Evolutionary conservation across 2,888 invertebrate genomes (phyloP).

Genomic region (Crepidodera aurea): DNA sequence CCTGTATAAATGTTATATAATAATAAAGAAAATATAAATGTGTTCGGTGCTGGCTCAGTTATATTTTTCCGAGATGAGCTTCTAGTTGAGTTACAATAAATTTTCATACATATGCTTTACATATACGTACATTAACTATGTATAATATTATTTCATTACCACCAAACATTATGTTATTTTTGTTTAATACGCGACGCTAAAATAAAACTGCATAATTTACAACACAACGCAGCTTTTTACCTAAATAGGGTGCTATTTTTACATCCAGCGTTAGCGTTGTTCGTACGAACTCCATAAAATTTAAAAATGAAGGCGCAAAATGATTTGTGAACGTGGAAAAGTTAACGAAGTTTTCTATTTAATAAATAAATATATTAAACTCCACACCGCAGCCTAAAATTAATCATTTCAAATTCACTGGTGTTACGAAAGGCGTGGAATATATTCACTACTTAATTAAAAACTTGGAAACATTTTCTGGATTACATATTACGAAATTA

Average conservation of each 20-base stretch:
- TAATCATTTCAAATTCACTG: background rate
- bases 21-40: too few species aligned
- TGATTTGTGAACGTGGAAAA: conserved; percentile 8
- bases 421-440: background rate
- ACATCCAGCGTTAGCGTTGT: background rate
- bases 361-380: conserved; percentile 3
- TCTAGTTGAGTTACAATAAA: too few species aligned
- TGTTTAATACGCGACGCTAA: too few species aligned
- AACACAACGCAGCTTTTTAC: background rate
- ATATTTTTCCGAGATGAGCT: too few species aligned
- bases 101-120: too few species aligned
- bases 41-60: too few species aligned
- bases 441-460: background rate
- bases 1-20: too few species aligned
- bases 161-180: too few species aligned
- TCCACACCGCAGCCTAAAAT: background rate
- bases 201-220: background rate
- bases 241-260: background rate
- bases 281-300: background rate
- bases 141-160: too few species aligned
- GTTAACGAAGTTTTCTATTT: conserved; percentile 9
- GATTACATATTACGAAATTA: too few species aligned
- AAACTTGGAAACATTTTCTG: background rate
- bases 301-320: conserved; percentile 7
- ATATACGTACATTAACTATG: too few species aligned